Evolutionary conservation across 1,140 invertebrate genomes (phyloP).

Genomic region (Anoplolepis gracilipes): DNA sequence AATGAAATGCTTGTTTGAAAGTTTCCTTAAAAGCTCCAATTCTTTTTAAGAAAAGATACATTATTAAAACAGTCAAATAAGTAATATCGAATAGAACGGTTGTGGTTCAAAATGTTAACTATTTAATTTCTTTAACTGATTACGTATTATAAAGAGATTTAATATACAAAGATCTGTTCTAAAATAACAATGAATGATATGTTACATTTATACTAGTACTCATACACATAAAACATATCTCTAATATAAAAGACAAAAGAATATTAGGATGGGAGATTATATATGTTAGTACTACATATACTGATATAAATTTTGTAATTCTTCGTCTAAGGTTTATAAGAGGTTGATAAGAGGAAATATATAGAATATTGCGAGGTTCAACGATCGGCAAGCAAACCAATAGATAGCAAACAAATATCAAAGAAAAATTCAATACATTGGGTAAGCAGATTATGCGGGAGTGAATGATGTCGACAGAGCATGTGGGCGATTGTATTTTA

Average conservation of each 20-base stretch:
- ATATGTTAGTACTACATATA: background rate
- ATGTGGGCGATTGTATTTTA: conserved; percentile 11
- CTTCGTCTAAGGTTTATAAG: background rate
- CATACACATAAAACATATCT: background rate
- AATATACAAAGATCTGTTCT: background rate
- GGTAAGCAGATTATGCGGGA: conserved; percentile 12
- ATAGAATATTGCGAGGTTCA: conserved; percentile 12
- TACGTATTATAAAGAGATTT: background rate
- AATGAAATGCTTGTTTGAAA: background rate
- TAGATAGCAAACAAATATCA: conserved; percentile 2
- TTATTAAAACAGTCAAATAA: background rate
- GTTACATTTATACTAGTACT: background rate
- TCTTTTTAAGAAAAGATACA: background rate
- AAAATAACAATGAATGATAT: background rate
- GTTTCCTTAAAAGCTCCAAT: background rate
- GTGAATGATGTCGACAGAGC: background rate
- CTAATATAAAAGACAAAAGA: background rate
- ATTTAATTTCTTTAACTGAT: background rate
- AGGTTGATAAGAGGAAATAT: background rate
- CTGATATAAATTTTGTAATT: conserved; percentile 16
- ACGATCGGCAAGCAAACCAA: conserved; percentile 1
- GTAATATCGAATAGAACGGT: background rate
- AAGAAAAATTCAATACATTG: conserved; percentile 1
- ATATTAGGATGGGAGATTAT: background rate
- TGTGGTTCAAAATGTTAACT: background rate